phyloP scores from a whole-genome alignment of 1,140 invertebrate species.

The Lepidurus couesii region DNA sequence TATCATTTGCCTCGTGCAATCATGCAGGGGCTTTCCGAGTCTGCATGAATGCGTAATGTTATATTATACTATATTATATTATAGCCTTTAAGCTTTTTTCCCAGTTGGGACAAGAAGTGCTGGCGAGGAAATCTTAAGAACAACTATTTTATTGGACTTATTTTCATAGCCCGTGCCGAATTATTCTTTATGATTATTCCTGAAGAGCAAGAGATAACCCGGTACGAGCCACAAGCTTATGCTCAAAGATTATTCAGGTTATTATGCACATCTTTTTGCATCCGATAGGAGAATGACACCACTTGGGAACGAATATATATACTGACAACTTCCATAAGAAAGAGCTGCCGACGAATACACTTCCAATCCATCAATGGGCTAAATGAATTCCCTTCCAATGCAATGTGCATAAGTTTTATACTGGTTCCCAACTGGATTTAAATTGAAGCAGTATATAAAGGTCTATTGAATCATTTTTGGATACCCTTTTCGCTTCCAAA shows the following conservation, averaged over 20 bases:
- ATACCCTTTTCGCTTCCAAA: no score
- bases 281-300: background rate
- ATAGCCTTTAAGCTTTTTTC: background rate
- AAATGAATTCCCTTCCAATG: background rate
- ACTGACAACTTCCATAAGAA: background rate
- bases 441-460: no score
- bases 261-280: background rate
- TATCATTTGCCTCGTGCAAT: slow-evolving; percentile 19
- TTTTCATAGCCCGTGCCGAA: background rate
- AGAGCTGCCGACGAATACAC: background rate
- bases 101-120: background rate
- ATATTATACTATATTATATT: background rate
- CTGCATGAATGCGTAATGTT: slow-evolving; percentile 4
- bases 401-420: no score
- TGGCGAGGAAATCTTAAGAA: background rate
- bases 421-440: no score
- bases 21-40: background rate
- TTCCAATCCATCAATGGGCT: slow-evolving; percentile 7
- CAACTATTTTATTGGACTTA: background rate
- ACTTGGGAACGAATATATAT: background rate
- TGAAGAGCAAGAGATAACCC: slow-evolving; percentile 8
- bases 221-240: background rate
- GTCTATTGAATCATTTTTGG: no score
- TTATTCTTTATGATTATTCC: background rate
- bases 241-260: background rate